These are phyloP conservation scores for Zonotrichia albicollis DNA, from an alignment of 2,797 vertebrate species.

Conservation along the genomic window DNA sequence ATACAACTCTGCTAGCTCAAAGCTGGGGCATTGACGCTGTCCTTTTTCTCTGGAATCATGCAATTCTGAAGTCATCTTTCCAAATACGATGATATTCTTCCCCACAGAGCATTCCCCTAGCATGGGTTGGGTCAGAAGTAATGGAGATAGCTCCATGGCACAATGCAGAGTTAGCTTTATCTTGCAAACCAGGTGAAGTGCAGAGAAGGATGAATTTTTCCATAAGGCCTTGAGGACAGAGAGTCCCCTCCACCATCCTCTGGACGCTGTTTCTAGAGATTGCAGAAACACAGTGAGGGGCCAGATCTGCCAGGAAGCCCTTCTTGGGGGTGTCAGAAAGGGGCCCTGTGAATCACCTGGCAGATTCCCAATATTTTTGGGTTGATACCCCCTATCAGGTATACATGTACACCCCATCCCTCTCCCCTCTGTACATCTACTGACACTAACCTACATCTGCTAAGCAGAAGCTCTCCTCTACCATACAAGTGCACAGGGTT, in stretches of 20 bases:
- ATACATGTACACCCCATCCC: neutral
- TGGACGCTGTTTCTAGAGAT: neutral
- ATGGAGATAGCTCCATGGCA: neutral
- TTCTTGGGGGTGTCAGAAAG: neutral
- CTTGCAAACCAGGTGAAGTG: neutral
- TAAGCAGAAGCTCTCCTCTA: neutral
- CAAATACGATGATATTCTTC: neutral
- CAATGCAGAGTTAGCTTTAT: neutral
- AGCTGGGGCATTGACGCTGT: neutral
- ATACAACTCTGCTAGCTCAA: neutral
- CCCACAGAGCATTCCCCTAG: neutral
- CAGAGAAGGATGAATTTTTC: neutral
- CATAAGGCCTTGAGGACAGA: accelerated
- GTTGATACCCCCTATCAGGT: neutral
- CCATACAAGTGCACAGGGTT: accelerated
- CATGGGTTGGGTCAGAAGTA: neutral
- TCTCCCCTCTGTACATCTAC: neutral
- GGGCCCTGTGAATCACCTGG: neutral
- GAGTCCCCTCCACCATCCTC: neutral
- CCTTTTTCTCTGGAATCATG: neutral
- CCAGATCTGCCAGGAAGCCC: neutral
- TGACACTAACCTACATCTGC: neutral
- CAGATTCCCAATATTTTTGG: neutral
- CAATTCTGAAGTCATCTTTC: neutral
- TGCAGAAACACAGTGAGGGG: accelerated